Evolutionary conservation across 1,140 invertebrate genomes (phyloP), one percentile per base, ranked within the genome.

Genomic region (Macrobrachium rosenbergii): DNA sequence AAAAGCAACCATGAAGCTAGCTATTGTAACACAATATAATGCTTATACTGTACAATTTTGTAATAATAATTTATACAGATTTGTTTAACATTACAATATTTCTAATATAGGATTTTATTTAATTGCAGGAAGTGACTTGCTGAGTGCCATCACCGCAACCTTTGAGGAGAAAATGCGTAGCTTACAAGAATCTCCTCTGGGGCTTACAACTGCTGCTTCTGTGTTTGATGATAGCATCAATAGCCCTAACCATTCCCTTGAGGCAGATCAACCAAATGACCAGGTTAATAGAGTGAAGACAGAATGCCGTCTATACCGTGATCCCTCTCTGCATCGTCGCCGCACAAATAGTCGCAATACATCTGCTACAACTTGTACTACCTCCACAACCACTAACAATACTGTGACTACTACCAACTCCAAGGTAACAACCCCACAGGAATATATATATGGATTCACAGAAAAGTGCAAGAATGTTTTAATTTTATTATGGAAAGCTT

Each of bases 111-210:
- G 2, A 11, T 45, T 17, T 64, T 64, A 62, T 19, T 85, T 37
- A 28, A 75, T 73, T 80, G 28, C 87, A 89, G 89, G 89, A 23
- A 88, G 87, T 84, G 89, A 89, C 73, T 67, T 89, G n/a, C 75
- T 89, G 73, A 89, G 78, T 72, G 89, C 89, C 69, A 89, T 89
- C 58, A 89, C 82, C 59, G 89, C 89, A 37, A 89, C 89, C 11
- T 89, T 88, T 76, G 89, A 89, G 72, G 85, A 87, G 72, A 89
- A 89, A 75, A 89, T 89, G 89, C 75, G 85, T n/a, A 89, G 87
- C 59, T 76, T 87, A n/a, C 84, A 89, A 67, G 88, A 89, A 80
- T 82, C 84, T 85, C 86, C 69, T 21, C 69, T 87, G 45, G 82
- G 76, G 28, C 82, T 83, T 28, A 77, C 75, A 37, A 81, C 52